Conservation (phyloP, 2,113 vertebrate species). For the Dicentrarchus labrax region DNA sequence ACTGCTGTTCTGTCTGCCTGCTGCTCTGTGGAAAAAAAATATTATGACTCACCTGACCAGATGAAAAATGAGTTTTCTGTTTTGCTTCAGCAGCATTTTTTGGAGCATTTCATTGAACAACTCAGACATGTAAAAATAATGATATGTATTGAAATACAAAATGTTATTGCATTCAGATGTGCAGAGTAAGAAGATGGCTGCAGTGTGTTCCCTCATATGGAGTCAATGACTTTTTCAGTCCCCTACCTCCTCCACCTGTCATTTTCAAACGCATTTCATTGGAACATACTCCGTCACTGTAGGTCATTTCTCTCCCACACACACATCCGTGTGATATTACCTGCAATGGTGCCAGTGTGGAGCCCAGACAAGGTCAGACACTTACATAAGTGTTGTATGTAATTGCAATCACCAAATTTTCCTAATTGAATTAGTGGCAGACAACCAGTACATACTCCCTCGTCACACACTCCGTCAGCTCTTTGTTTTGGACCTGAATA, state of each 20-base stretch:
- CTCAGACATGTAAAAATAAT: conserved; percentile 29
- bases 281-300: not conserved
- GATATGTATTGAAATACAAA: conserved; percentile 28
- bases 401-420: conserved; percentile 52
- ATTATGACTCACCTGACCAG: conserved; percentile 11
- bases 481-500: conserved; percentile 66
- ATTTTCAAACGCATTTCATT: conserved; percentile 36
- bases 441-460: conserved; percentile 30
- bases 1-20: not conserved
- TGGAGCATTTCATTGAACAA: not conserved
- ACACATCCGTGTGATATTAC: conserved; percentile 29
- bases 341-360: conserved; percentile 10
- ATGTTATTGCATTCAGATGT: conserved; percentile 8
- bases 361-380: conserved; percentile 60
- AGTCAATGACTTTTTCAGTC: not conserved
- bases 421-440: conserved; percentile 63
- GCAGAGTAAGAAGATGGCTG: conserved; percentile 7
- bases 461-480: conserved; percentile 19
- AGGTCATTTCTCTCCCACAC: conserved; percentile 28
- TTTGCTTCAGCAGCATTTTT: conserved; percentile 45
- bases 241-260: not conserved
- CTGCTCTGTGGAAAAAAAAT: not conserved
- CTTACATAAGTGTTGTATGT: conserved; percentile 52
- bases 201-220: not conserved
- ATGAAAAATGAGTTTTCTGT: conserved; percentile 38